Conservation (phyloP, 2,113 vertebrate genomes). For the Chunga burmeisteri region DNA sequence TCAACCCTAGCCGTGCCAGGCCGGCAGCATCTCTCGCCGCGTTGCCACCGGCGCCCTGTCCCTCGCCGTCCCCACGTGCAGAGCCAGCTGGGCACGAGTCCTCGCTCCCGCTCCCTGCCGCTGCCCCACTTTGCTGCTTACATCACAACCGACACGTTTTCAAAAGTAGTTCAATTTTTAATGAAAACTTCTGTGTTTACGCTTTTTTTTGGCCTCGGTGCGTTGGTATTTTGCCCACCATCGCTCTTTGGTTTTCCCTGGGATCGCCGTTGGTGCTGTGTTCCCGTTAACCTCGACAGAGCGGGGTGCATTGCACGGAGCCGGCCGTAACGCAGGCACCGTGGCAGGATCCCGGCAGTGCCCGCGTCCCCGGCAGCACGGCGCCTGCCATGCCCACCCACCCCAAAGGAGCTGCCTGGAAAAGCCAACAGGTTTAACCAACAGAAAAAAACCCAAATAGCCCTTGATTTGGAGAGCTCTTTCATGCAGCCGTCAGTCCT, state of each 20-base stretch:
- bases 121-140: background rate
- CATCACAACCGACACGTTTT: background rate
- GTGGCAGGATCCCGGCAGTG: background rate
- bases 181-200: background rate
- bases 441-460: background rate
- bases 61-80: fast-evolving
- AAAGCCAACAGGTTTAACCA: background rate
- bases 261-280: fast-evolving
- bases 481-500: background rate
- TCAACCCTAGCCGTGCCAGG: fast-evolving
- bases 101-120: background rate
- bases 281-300: fast-evolving
- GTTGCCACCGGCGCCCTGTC: fast-evolving
- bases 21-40: background rate
- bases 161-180: background rate
- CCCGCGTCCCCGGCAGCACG: background rate
- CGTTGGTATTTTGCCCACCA: fast-evolving
- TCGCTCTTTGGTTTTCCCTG: fast-evolving
- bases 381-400: background rate
- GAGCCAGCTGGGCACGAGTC: background rate
- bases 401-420: background rate
- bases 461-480: background rate
- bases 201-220: background rate
- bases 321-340: background rate
- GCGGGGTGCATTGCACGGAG: fast-evolving